Evolutionary conservation across 2,888 invertebrate species (phyloP).

Genomic region (Orthonevra nobilis): DNA sequence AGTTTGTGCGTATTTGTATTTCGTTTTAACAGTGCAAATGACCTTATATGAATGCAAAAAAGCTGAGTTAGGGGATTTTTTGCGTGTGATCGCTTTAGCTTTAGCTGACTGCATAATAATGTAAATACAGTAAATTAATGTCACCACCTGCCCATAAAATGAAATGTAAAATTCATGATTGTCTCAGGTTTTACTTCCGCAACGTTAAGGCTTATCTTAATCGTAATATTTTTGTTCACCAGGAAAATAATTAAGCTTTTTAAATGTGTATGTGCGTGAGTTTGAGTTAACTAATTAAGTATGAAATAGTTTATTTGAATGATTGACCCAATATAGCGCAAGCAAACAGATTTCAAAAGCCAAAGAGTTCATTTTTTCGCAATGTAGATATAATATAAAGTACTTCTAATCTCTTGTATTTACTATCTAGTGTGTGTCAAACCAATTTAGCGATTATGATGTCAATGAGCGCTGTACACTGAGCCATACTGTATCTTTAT

Average conservation of each 20-base stretch:
- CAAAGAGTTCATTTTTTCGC: too few relatives aligned
- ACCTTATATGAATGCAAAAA: not conserved
- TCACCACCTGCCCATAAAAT: slow-evolving; percentile 55
- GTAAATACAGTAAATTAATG: slow-evolving; percentile 7
- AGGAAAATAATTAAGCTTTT: not conserved
- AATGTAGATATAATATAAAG: too few relatives aligned
- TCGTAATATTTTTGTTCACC: slow-evolving; percentile 2
- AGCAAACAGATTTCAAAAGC: too few relatives aligned
- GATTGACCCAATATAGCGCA: too few relatives aligned
- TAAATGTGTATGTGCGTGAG: too few relatives aligned
- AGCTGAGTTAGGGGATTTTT: slow-evolving; percentile 27
- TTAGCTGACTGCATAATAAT: slow-evolving; percentile 17
- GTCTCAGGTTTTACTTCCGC: slow-evolving; percentile 44
- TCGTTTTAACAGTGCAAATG: slow-evolving; percentile 8
- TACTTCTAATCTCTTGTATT: too few relatives aligned
- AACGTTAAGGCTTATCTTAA: slow-evolving; percentile 1
- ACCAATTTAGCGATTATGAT: slow-evolving; percentile 14
- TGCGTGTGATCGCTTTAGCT: slow-evolving; percentile 1
- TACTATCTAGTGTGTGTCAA: too few relatives aligned
- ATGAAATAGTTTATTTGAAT: too few relatives aligned
- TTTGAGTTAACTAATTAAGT: too few relatives aligned
- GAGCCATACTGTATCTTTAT: too few relatives aligned
- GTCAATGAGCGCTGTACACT: slow-evolving; percentile 4
- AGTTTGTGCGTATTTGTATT: not conserved
- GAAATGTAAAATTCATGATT: not conserved